Evolutionary conservation across 2,888 invertebrate species (phyloP).

Genomic region (Dynastes grantii): DNA sequence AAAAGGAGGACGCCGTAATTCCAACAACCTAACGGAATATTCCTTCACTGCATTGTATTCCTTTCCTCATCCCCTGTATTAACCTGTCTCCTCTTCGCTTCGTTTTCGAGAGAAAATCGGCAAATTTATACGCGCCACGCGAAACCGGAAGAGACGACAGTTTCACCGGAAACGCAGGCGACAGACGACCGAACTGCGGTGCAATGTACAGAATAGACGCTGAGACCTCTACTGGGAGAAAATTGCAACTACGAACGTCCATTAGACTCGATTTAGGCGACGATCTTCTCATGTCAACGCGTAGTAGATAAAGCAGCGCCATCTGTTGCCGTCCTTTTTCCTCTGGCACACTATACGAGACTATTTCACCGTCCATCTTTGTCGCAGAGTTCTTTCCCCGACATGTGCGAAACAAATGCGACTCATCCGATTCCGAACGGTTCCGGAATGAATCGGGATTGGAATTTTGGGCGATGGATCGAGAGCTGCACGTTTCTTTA

Average conservation of each 20-base stretch:
- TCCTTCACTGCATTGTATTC: no score
- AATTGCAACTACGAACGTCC: constrained; percentile 8
- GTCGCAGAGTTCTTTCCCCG: no score
- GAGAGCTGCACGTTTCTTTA: no score
- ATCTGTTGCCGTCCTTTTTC: constrained; percentile 6
- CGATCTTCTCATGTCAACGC: constrained; percentile 21
- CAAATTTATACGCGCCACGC: neutral
- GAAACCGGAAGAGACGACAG: constrained; percentile 13
- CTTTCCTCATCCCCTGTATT: no score
- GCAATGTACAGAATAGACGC: neutral
- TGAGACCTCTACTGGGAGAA: neutral
- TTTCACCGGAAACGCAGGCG: constrained; percentile 4
- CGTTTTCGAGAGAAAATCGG: constrained; percentile 2
- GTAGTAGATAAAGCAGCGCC: constrained; percentile 14
- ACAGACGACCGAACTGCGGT: neutral
- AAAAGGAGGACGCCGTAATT: no score
- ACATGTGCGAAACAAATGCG: constrained; percentile 19
- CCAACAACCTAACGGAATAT: no score
- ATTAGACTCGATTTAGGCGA: constrained; percentile 27
- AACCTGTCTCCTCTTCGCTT: neutral
- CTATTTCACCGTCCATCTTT: neutral
- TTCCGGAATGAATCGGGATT: constrained; percentile 17
- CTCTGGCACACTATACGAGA: neutral
- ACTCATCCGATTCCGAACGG: constrained; percentile 1
- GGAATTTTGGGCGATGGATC: neutral